phyloP scores from a whole-genome alignment of 64 coral and sea anemone species.

The Dendrophyllia cribrosa region DNA sequence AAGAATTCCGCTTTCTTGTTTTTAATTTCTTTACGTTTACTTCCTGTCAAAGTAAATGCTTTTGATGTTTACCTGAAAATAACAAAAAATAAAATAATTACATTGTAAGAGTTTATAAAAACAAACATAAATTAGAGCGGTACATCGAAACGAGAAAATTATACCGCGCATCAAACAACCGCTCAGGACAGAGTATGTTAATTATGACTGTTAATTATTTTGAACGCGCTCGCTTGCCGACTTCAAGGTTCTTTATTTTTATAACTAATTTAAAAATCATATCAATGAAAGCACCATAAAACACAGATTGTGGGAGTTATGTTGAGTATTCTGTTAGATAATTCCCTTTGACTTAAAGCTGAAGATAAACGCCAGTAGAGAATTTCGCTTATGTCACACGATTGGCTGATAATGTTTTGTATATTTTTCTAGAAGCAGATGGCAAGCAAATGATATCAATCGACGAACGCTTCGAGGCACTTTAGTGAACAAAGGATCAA shows the following conservation, averaged over 20 bases:
- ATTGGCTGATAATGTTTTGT: not conserved
- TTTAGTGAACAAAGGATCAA: not conserved
- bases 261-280: not conserved
- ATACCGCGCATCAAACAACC: constrained; percentile 13
- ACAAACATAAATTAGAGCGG: not conserved
- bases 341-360: not conserved
- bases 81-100: not conserved
- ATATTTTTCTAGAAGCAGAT: not conserved
- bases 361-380: not conserved
- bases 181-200: constrained; percentile 13
- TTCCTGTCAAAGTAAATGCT: not conserved
- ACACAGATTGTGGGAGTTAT: not conserved
- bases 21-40: not conserved
- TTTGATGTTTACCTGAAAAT: not conserved
- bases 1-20: not conserved
- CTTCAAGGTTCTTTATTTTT: not conserved
- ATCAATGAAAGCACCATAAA: not conserved
- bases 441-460: not conserved
- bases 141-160: not conserved
- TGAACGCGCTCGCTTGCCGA: not conserved
- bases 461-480: not conserved
- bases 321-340: not conserved
- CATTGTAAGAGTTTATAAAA: not conserved
- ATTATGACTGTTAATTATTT: constrained; percentile 31
- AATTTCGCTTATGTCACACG: not conserved